Percentiles rank a stretch among this genome's conserved stretches.
Evolutionary conservation across 2,888 invertebrate species (phyloP).

Genomic region (Seira musarum): DNA sequence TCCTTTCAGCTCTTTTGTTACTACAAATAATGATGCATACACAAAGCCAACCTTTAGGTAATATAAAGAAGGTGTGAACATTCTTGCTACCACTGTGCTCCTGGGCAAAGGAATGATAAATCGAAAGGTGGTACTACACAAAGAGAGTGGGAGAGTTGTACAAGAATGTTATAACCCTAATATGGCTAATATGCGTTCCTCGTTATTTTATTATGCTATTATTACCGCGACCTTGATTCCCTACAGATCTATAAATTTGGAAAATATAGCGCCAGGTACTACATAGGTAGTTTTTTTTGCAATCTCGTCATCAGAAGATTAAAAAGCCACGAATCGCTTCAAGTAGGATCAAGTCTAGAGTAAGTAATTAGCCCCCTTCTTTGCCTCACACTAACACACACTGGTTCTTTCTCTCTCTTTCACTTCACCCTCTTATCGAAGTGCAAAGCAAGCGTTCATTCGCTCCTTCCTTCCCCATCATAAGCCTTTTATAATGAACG

Average conservation of each 20-base stretch:
- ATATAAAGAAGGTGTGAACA: not conserved
- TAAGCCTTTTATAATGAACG: no score
- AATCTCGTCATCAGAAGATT: constrained; percentile 8
- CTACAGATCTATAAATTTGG: constrained; percentile 4
- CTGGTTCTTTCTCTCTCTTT: no score
- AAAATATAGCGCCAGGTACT: constrained; percentile 7
- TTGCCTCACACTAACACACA: no score
- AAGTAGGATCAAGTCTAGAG: constrained; percentile 1
- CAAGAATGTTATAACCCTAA: not conserved
- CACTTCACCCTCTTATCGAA: no score
- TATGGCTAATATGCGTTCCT: not conserved
- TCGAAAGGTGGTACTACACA: no score
- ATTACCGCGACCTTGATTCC: not conserved
- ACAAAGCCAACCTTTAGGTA: not conserved
- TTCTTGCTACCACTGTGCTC: no score
- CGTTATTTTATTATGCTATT: not conserved
- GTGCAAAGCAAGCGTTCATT: no score
- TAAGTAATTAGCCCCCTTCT: constrained; percentile 11
- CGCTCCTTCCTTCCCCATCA: no score
- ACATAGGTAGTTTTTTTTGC: not conserved
- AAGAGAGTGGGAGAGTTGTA: not conserved
- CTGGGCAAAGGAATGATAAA: no score
- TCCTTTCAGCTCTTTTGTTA: constrained; percentile 1
- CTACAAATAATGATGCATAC: not conserved
- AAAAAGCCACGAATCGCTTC: not conserved